These are phyloP conservation scores for Aethes cnicana DNA, from an alignment of 2,888 invertebrate species.

Conservation along the genomic window DNA sequence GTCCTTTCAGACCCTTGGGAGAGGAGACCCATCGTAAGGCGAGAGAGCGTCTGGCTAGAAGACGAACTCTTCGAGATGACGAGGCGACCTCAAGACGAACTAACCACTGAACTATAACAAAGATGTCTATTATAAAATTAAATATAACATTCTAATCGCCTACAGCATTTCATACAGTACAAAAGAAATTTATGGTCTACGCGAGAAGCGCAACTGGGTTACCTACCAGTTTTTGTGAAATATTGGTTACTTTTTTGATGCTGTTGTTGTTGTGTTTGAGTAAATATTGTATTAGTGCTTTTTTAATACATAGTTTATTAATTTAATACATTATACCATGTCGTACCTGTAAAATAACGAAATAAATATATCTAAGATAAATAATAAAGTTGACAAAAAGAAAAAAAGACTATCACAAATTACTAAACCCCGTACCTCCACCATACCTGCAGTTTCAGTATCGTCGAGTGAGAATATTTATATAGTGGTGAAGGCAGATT, in stretches of 20 bases:
- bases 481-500: too few species aligned
- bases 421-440: too few species aligned
- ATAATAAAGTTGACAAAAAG: constrained; percentile 30
- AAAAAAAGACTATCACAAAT: too few species aligned
- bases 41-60: constrained; percentile 86
- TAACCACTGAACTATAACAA: constrained; percentile 90
- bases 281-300: constrained; percentile 16
- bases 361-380: constrained; percentile 21
- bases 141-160: constrained; percentile 5
- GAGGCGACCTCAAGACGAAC: constrained; percentile 93
- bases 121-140: constrained; percentile 7
- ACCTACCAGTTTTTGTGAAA: too few species aligned
- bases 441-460: too few species aligned
- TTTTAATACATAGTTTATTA: constrained; percentile 21
- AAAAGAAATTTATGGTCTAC: constrained; percentile 41
- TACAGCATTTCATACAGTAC: constrained; percentile 45
- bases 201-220: too few species aligned
- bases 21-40: constrained; percentile 71
- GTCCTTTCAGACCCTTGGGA: constrained; percentile 77
- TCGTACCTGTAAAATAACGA: constrained; percentile 39
- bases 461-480: too few species aligned
- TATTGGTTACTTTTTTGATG: constrained; percentile 28
- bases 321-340: constrained; percentile 34
- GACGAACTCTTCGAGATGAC: constrained; percentile 92
- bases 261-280: constrained; percentile 14